Percentiles rank a stretch among this genome's conserved stretches.
Evolutionary conservation across 2,797 vertebrate species (phyloP).

Genomic region (Pseudopleuronectes americanus): DNA sequence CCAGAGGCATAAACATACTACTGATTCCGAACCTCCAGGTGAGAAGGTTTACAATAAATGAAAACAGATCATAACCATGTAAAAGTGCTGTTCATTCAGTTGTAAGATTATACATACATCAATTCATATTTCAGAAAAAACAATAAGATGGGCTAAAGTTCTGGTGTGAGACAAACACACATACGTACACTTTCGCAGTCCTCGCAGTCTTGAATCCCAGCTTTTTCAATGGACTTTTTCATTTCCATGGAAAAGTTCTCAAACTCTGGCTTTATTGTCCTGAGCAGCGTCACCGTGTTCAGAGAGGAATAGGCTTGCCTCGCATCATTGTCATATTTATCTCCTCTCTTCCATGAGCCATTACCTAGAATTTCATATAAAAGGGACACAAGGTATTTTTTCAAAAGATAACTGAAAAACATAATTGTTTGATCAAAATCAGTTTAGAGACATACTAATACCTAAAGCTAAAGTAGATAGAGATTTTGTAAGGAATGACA

Average conservation of each 20-base stretch:
- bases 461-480: no score
- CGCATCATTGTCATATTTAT: slow-evolving; percentile 92
- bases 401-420: not conserved
- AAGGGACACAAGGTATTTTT: slow-evolving; percentile 3
- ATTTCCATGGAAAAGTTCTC: slow-evolving; percentile 95
- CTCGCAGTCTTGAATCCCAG: slow-evolving; percentile 74
- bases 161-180: slow-evolving; percentile 9
- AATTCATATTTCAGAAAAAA: not conserved
- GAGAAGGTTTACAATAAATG: no score
- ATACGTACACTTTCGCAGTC: slow-evolving; percentile 91
- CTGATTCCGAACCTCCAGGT: no score
- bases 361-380: slow-evolving; percentile 85
- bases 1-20: not conserved
- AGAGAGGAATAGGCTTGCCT: slow-evolving; percentile 91
- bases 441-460: no score
- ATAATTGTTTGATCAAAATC: no score
- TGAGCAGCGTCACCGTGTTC: slow-evolving; percentile 93
- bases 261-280: slow-evolving; percentile 94
- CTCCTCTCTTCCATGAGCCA: slow-evolving; percentile 95
- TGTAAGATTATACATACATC: no score
- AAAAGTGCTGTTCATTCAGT: no score
- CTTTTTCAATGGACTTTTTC: slow-evolving; percentile 87
- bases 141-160: not conserved
- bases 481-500: no score
- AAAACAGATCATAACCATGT: no score